Conservation (phyloP, 1,140 invertebrate species). For the honey bee (Apis mellifera) region Amel_HAv3.1 CM009938.2:3260001-3260500, state of each 20-base stretch:
- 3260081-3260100: too few species aligned
- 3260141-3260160: too few species aligned
- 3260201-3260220: background rate
- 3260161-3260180: background rate
- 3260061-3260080: too few species aligned
- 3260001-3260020: too few species aligned
- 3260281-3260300: background rate
- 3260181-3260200: background rate
- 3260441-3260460: background rate
- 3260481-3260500: too few species aligned
- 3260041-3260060: too few species aligned
- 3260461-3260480: background rate
- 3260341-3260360: background rate
- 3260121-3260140: too few species aligned
- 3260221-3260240: background rate
- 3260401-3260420: slow-evolving; percentile 19
- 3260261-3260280: background rate
- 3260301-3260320: background rate
- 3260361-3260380: background rate
- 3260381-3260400: slow-evolving; percentile 17
- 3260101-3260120: too few species aligned
- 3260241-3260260: background rate
- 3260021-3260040: too few species aligned
- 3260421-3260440: slow-evolving; percentile 26
- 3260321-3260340: slow-evolving; percentile 9